Evolutionary conservation across 2,113 vertebrate species (phyloP).

Genomic region (Amazona vittata): DNA sequence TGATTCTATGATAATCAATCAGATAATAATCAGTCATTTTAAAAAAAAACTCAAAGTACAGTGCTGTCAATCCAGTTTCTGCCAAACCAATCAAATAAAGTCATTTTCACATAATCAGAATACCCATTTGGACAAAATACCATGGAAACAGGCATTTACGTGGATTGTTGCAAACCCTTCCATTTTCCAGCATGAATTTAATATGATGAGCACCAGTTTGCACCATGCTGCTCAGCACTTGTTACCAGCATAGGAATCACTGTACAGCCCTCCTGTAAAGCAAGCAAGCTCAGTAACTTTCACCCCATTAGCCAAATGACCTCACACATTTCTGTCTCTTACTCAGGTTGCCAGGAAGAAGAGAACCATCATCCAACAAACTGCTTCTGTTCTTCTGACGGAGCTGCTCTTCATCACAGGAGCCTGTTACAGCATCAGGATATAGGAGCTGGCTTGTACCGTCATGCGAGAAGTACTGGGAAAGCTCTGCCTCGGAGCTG

Average conservation of each 20-base stretch:
- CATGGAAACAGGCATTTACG: background rate
- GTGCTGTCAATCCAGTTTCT: background rate
- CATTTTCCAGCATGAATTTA: background rate
- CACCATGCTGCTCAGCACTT: background rate
- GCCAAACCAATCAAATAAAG: background rate
- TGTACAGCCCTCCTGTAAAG: background rate
- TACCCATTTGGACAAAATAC: background rate
- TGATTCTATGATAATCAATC: background rate
- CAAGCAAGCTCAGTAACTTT: background rate
- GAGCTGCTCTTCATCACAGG: conserved; percentile 79
- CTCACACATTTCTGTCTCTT: background rate
- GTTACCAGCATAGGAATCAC: background rate
- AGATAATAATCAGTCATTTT: background rate
- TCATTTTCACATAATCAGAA: background rate
- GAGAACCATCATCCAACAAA: conserved; percentile 71
- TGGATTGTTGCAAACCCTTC: background rate
- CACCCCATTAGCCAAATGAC: background rate
- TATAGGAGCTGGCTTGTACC: conserved; percentile 72
- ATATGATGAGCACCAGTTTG: background rate
- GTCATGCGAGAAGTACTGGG: conserved; percentile 86
- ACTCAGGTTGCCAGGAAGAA: conserved; percentile 64
- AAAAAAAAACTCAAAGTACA: background rate
- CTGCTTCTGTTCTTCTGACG: conserved; percentile 75
- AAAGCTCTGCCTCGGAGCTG: conserved; percentile 87
- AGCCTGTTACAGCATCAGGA: conserved; percentile 75